phyloP scores from a whole-genome alignment of 1,140 invertebrate genomes.

The Drosophila carrolli region DNA sequence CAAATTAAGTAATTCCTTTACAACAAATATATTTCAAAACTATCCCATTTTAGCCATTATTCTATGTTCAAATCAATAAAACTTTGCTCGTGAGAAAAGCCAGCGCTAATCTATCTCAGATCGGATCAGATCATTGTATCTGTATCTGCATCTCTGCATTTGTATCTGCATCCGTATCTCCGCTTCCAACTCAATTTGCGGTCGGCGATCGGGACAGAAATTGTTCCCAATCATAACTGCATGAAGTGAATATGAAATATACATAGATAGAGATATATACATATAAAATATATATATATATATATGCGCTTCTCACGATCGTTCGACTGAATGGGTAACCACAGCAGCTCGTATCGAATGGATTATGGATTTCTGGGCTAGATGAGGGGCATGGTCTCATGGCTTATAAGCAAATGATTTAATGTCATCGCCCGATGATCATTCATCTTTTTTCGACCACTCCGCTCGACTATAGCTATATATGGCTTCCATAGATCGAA shows the following conservation, averaged over 20 bases:
- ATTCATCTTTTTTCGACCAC: slow-evolving; percentile 48
- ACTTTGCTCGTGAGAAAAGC: slow-evolving; percentile 48
- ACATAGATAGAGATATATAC: slow-evolving; percentile 18
- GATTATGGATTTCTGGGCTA: slow-evolving; percentile 26
- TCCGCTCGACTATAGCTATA: slow-evolving; percentile 5
- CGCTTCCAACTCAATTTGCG: slow-evolving; percentile 64
- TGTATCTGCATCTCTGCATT: slow-evolving; percentile 13
- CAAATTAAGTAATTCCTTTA: too few relatives aligned
- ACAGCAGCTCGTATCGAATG: slow-evolving; percentile 50
- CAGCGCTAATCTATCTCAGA: slow-evolving; percentile 45
- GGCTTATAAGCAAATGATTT: slow-evolving; percentile 59
- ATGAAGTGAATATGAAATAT: slow-evolving; percentile 46
- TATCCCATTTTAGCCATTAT: too few relatives aligned
- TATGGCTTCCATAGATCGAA: slow-evolving; percentile 43
- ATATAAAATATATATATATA: background rate
- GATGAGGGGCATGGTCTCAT: slow-evolving; percentile 10
- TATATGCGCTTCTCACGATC: slow-evolving; percentile 64
- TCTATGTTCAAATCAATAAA: background rate
- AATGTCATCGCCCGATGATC: slow-evolving; percentile 72
- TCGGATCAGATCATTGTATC: slow-evolving; percentile 23
- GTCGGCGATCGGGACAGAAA: slow-evolving; percentile 41
- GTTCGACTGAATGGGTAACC: slow-evolving; percentile 57
- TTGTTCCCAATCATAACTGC: slow-evolving; percentile 66
- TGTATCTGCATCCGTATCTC: slow-evolving; percentile 24
- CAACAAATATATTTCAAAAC: too few relatives aligned